Base-by-base conservation (phyloP, 2,797 vertebrate species). In the Chromis chromis region DNA sequence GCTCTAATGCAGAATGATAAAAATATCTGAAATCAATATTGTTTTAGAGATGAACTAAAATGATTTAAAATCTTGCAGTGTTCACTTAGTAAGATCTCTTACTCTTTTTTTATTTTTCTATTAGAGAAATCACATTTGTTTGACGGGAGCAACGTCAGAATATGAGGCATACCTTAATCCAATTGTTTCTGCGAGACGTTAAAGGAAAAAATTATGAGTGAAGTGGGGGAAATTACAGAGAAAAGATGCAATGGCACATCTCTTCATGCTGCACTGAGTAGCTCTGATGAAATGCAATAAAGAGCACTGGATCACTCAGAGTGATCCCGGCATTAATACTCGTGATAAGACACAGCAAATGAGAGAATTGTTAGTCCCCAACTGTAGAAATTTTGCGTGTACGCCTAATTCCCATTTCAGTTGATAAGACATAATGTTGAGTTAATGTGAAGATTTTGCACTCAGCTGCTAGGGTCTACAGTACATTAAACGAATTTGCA, bases 291-390 rank as follows among this genome's bases (percentile, higher is more conserved):
- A 81, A 82, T 58, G 79, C 46, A 55, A 54, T 89, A 58, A 90
- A 82, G 84, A 81, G 46, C 69, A 62, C 55, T 70, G 71, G 86
- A 84, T 91, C 76, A 77, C 67, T 79, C 79, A 62, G 49, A 46
- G 70, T 84, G 88, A 91, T 92, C 53, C 82, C 78, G 70, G 79
- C 82, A 92, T 94, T 90, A 90, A 89, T 89, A 85, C 79, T 85
- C 81, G 83, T 69, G 69, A 88, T 83, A 69, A 87, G 75, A 73
- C 42, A 40, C 53, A 63, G 75, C 55, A 91, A 92, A 93, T 93
- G 82, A 90, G 53, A 59, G 66, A 86, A 89, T 88, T 86, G 55
- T 82, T 77, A 89, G 81, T 91, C 86, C 22, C 56, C 83, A 87
- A 89, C 82, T 81, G 89, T 33, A 88, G 79, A 77, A 40, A 84